Base-by-base conservation (phyloP, 2,888 invertebrate species). In the Drosophila seclusa region DNA sequence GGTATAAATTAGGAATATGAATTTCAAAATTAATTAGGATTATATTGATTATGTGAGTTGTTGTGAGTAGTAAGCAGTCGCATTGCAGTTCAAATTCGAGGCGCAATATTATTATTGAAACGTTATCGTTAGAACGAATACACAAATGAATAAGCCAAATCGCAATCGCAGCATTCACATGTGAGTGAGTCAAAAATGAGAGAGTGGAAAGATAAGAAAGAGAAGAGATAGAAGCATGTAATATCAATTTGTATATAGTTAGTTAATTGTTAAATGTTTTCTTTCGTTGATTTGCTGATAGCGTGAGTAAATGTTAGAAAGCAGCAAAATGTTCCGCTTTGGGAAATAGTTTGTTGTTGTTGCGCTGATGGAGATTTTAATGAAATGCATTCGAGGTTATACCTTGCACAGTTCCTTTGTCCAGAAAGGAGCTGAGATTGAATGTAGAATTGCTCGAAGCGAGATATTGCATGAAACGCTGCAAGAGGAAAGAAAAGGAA, bases 371-470 rank as follows among this genome's bases (percentile, higher is more conserved):
- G 13, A 21, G 36, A 16, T 45, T 42, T 67, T 5, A 31, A 50
- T 18, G 53, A 55, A 53, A 32, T 32, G 24, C 38, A 34, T 40
- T 78, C 57, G 16, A 13, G 60, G 32, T 55, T 86, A 95, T 95
- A 98, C 99, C 99, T 97, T 99, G 99, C 66, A 98, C 97, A 91
- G 98, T 98, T 91, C 97, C 97, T 95, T 99, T 99, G 94, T 99
- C 99, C 94, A 99, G 95, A 94, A 99, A 99, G 95, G 97, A 98
- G 94, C 97, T 97, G 92, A 99, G 96, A 95, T 99, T 99, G 95
- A 99, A 99, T 91, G 98, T 98, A 93, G 99, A 99, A 95, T 99
- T 99, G 95, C 99, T 99, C 90, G 99, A 99, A 73, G 99, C 99
- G 94, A 99, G 95, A 94, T 99, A 99, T 95, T 99, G 99, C 93